Evolutionary conservation across 2,888 invertebrate genomes (phyloP).

Genomic region (Stratiomys singularior): DNA sequence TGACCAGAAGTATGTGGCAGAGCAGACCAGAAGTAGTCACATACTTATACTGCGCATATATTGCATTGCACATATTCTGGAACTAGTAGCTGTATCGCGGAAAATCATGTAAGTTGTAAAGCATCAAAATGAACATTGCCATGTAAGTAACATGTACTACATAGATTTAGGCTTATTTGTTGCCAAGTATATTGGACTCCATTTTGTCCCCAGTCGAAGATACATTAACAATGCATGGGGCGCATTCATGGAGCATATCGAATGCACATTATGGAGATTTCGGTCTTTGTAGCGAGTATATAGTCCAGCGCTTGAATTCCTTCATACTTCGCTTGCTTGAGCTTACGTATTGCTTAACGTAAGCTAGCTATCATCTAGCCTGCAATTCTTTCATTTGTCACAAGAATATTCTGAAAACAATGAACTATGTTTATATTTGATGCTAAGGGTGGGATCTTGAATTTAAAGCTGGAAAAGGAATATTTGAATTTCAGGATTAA

Average conservation of each 20-base stretch:
- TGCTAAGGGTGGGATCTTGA: constrained; percentile 10
- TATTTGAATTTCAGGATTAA: no score
- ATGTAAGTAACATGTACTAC: background rate
- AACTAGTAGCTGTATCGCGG: constrained; percentile 14
- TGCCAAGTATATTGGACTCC: background rate
- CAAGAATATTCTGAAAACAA: constrained; percentile 23
- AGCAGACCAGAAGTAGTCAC: background rate
- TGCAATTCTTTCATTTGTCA: constrained; percentile 14
- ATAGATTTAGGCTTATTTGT: background rate
- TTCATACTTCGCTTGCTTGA: background rate
- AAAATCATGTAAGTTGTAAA: constrained; percentile 32
- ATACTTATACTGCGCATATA: background rate
- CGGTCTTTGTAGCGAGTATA: background rate
- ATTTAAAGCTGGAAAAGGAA: no score
- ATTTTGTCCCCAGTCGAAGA: background rate
- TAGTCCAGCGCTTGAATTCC: constrained; percentile 17
- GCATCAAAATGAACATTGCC: background rate
- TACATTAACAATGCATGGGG: background rate
- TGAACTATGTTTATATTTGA: background rate
- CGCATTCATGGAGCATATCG: background rate
- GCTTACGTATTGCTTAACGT: no score
- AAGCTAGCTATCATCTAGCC: background rate
- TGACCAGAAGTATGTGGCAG: background rate
- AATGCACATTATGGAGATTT: background rate
- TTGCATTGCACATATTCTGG: background rate